Conservation (phyloP, 2,888 invertebrate species). For the Stegophylla sp. region DNA sequence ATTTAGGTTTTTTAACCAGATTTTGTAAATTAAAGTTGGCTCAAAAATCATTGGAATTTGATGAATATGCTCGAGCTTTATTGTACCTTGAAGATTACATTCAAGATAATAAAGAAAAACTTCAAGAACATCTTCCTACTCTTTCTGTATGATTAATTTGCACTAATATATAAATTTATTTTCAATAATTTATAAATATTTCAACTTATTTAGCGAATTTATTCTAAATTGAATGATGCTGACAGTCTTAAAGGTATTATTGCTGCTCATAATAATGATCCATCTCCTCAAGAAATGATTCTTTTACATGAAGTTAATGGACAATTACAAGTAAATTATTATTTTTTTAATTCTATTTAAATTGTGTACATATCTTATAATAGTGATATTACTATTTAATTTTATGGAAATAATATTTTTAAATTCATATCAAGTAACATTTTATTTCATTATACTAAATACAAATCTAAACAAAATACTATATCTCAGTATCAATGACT, state of each 20-base stretch:
- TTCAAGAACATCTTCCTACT: slow-evolving; percentile 70
- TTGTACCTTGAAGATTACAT: slow-evolving; percentile 80
- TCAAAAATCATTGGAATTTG: slow-evolving; percentile 76
- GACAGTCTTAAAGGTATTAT: slow-evolving; percentile 83
- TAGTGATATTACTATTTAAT: neutral
- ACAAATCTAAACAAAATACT: no score
- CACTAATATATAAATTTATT: slow-evolving; percentile 13
- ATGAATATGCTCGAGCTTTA: slow-evolving; percentile 77
- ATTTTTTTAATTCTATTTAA: neutral
- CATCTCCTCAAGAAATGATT: slow-evolving; percentile 82
- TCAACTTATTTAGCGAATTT: slow-evolving; percentile 72
- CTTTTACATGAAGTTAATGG: slow-evolving; percentile 85
- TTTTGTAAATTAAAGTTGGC: slow-evolving; percentile 76
- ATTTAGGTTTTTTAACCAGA: slow-evolving; percentile 64
- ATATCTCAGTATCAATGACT: no score
- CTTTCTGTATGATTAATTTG: slow-evolving; percentile 57
- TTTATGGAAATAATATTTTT: neutral
- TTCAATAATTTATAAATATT: slow-evolving; percentile 5
- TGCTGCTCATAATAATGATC: slow-evolving; percentile 77
- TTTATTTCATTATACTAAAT: no score
- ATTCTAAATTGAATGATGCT: slow-evolving; percentile 85
- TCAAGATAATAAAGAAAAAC: slow-evolving; percentile 68
- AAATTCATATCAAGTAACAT: no score
- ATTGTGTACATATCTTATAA: neutral
- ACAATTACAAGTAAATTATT: slow-evolving; percentile 69